Percentiles rank a stretch among this genome's conserved stretches.
These are phyloP conservation scores for Sesia bembeciformis DNA, from an alignment of 2,888 invertebrate genomes.

Conservation along the genomic window DNA sequence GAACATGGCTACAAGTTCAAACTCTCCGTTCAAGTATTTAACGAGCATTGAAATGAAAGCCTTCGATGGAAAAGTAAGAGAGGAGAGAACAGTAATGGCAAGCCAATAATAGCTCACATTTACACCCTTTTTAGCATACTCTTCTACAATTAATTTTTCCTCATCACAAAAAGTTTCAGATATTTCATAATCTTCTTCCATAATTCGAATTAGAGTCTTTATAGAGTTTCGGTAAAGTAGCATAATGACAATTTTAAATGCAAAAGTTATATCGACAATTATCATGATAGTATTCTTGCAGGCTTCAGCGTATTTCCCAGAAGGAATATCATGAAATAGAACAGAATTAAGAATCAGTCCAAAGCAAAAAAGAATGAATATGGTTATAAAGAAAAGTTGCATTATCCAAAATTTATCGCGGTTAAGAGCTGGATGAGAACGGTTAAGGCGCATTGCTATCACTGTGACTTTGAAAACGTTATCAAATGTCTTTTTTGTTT, in stretches of 20 bases:
- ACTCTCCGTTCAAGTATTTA: conserved; percentile 23
- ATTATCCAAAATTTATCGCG: conserved; percentile 21
- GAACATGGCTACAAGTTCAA: conserved; percentile 32
- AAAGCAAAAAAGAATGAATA: conserved; percentile 8
- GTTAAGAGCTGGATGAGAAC: conserved; percentile 24
- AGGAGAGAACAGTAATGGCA: conserved; percentile 17
- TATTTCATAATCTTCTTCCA: conserved; percentile 34
- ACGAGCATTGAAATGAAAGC: conserved; percentile 31
- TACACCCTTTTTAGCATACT: conserved; percentile 26
- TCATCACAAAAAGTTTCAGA: conserved; percentile 19
- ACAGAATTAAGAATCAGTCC: conserved; percentile 26
- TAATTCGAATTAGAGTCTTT: conserved; percentile 19
- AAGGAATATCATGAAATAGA: conserved; percentile 25
- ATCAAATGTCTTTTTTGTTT: conserved; percentile 21
- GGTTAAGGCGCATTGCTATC: conserved; percentile 21
- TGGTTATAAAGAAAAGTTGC: conserved; percentile 15
- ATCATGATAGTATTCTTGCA: conserved; percentile 36
- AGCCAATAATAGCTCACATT: conserved; percentile 36
- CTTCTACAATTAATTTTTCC: conserved; percentile 26
- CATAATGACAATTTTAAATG: conserved; percentile 32
- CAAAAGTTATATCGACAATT: conserved; percentile 28
- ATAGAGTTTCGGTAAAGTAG: conserved; percentile 23
- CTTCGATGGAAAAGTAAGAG: conserved; percentile 33
- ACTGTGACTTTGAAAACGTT: conserved; percentile 23
- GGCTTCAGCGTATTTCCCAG: conserved; percentile 26